These are phyloP conservation scores for Neopipo cinnamomea DNA, from an alignment of 2,113 vertebrate genomes.

Conservation along the genomic window DNA sequence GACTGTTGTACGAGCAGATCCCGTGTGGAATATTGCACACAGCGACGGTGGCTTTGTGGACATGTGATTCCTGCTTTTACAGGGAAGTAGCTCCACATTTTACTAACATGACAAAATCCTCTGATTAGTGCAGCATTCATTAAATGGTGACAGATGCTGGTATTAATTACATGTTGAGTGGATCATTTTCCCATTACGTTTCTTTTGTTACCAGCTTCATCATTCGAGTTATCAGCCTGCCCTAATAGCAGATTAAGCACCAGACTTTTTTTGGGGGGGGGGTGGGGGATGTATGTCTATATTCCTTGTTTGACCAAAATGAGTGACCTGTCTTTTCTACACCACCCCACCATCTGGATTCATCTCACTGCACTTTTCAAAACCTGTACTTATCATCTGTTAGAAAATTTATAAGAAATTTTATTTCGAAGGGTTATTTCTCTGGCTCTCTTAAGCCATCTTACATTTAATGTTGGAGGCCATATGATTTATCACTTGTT, in stretches of 20 bases:
- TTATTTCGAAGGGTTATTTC: not conserved
- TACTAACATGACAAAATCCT: not conserved
- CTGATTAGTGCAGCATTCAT: conserved; percentile 7
- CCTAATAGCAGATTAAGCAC: conserved; percentile 23
- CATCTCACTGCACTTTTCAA: not conserved
- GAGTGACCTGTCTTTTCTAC: not conserved
- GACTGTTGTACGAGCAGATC: not conserved
- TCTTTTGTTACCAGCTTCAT: conserved; percentile 42
- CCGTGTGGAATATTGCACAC: not conserved
- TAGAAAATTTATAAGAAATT: not conserved
- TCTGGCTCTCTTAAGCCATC: not conserved
- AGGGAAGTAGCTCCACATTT: not conserved
- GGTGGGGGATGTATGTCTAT: not conserved
- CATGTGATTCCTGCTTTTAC: not conserved
- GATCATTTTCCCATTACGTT: conserved; percentile 34
- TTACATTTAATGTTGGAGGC: not conserved
- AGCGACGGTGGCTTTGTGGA: not conserved
- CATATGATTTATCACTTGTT: not conserved
- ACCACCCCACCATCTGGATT: not conserved
- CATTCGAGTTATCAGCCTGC: not conserved
- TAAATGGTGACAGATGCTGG: conserved; percentile 60
- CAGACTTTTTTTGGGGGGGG: not conserved
- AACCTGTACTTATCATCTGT: not conserved
- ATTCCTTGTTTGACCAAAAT: not conserved
- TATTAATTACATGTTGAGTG: conserved; percentile 45